phyloP scores from a whole-genome alignment of 2,797 vertebrate species.

The Oryzias sinensis region DNA sequence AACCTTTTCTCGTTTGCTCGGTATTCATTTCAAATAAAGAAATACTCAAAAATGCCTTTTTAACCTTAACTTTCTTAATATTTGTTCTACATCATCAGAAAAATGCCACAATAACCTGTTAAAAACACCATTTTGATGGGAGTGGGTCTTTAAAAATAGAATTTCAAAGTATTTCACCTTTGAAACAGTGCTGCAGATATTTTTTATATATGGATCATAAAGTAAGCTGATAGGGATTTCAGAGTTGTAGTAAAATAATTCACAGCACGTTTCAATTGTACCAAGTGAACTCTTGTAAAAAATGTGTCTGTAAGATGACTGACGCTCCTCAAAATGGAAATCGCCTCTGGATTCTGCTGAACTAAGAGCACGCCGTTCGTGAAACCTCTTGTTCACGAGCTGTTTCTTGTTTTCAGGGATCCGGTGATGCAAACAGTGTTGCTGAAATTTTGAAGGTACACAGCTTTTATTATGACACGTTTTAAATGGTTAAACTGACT shows the following conservation, averaged over 20 bases:
- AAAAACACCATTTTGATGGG: no score
- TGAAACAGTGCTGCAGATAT: not conserved
- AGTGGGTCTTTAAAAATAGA: not conserved
- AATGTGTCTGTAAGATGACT: constrained; percentile 43
- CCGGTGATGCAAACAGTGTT: constrained; percentile 94
- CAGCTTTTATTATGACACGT: not conserved
- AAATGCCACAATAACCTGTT: no score
- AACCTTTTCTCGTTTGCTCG: no score
- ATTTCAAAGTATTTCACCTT: not conserved
- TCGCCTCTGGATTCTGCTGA: constrained; percentile 27
- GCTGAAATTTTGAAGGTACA: constrained; percentile 98
- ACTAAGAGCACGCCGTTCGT: constrained; percentile 23
- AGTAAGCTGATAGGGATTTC: constrained; percentile 22
- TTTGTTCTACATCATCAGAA: no score
- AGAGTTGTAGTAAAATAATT: constrained; percentile 20
- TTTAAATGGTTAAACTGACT: not conserved
- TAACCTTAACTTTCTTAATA: no score
- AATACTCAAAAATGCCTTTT: no score
- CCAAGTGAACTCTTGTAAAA: constrained; percentile 19
- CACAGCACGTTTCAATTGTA: constrained; percentile 7
- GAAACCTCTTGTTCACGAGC: constrained; percentile 30
- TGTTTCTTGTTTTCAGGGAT: constrained; percentile 79
- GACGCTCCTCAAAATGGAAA: constrained; percentile 37
- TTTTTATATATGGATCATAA: constrained; percentile 6
- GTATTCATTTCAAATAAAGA: no score